Evolutionary conservation across 2,888 invertebrate species (phyloP).

Genomic region (Branchipolynoe longqiensis): DNA sequence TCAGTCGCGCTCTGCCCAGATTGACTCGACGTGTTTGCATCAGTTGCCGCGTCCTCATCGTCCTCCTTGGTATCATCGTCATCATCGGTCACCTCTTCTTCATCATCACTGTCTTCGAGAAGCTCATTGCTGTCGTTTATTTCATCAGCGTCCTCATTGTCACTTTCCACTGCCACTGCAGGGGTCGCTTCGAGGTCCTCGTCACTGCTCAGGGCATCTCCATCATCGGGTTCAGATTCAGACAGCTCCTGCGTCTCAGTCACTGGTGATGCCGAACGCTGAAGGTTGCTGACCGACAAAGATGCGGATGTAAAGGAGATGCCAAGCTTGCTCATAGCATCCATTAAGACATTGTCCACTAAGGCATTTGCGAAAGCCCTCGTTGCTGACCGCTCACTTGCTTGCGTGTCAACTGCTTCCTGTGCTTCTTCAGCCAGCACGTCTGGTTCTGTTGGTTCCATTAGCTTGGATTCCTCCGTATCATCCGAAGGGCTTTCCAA

Average conservation of each 20-base stretch:
- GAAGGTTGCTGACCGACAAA: too few species aligned
- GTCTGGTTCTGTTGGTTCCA: background rate
- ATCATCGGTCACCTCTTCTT: conserved; percentile 16
- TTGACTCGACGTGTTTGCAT: background rate
- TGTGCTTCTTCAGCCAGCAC: background rate
- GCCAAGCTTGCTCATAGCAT: background rate
- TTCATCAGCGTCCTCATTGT: conserved; percentile 60
- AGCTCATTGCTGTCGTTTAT: background rate
- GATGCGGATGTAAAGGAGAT: too few species aligned
- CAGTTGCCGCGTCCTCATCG: conserved; percentile 60
- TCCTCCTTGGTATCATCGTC: conserved; percentile 60
- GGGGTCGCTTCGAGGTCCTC: background rate
- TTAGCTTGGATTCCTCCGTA: background rate
- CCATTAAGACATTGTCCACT: background rate
- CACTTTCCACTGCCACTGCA: background rate
- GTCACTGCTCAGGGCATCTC: conserved; percentile 53
- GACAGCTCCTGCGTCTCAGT: too few species aligned
- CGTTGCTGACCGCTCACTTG: background rate
- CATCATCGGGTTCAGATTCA: conserved; percentile 46
- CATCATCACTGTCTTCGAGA: conserved; percentile 19
- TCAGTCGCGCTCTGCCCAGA: background rate
- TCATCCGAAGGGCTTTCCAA: too few species aligned
- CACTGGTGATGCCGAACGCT: too few species aligned
- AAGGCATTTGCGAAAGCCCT: conserved; percentile 3
- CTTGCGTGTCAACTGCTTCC: too few species aligned